Conservation (phyloP, 2,113 vertebrate genomes). For the Benthochromis sp. region DNA sequence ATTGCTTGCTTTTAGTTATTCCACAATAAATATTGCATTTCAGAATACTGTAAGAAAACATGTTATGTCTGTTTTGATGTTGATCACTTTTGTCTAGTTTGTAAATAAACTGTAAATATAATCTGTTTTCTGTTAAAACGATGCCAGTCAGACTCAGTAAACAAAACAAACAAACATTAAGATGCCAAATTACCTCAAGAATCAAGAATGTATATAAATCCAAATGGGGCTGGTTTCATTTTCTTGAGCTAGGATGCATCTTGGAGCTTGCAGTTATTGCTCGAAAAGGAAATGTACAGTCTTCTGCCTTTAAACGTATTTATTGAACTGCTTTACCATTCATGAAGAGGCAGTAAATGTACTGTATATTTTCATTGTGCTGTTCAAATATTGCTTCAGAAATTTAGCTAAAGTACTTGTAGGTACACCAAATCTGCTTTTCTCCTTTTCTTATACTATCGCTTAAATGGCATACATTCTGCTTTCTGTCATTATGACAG, state of each 20-base stretch:
- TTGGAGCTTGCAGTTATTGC: not conserved
- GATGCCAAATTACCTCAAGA: not conserved
- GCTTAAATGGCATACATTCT: not conserved
- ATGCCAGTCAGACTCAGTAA: not conserved
- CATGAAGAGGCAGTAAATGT: not conserved
- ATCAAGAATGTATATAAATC: not conserved
- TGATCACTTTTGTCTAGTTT: not conserved
- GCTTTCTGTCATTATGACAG: not conserved
- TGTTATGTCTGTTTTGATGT: not conserved
- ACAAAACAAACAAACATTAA: not conserved
- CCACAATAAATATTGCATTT: conserved; percentile 14
- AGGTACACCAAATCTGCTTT: not conserved
- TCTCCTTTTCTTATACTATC: not conserved
- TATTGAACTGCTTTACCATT: not conserved
- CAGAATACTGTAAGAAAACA: not conserved
- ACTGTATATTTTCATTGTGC: not conserved
- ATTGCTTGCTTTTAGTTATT: conserved; percentile 9
- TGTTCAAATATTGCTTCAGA: not conserved
- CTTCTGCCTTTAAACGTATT: not conserved
- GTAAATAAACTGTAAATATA: not conserved
- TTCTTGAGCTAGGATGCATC: not conserved
- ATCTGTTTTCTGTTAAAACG: not conserved
- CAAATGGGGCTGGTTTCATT: not conserved
- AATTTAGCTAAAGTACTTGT: not conserved
- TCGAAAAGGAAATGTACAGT: not conserved